A percentile compares a stretch with the other conserved stretches of the same genome.
Conservation (phyloP, 2,797 vertebrate species). For the Numenius phaeopus region DNA sequence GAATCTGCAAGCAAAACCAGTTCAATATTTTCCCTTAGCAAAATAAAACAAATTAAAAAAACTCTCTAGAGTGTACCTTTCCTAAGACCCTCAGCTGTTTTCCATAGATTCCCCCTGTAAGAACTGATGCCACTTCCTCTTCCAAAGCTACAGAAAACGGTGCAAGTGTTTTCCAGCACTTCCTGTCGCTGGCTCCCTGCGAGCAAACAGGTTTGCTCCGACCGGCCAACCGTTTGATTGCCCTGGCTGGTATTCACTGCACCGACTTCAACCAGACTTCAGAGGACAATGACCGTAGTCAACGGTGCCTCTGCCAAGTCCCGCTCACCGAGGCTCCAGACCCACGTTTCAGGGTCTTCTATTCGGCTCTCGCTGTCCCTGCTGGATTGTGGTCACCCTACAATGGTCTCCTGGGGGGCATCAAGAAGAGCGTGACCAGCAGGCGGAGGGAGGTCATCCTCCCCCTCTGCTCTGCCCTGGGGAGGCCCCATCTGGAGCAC, state of each 20-base stretch:
- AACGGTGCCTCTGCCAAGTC: neutral
- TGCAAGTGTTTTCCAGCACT: neutral
- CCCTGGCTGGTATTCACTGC: neutral
- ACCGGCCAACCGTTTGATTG: neutral
- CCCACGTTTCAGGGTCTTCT: accelerated
- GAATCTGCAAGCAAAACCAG: neutral
- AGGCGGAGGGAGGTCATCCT: too few relatives aligned
- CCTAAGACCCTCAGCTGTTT: neutral
- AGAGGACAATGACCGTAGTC: accelerated
- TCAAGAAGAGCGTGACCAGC: too few relatives aligned
- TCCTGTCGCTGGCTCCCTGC: neutral
- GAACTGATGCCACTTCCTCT: neutral
- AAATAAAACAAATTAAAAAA: neutral
- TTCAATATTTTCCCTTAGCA: neutral
- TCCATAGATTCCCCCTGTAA: neutral
- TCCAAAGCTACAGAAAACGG: neutral
- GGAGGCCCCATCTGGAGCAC: too few relatives aligned
- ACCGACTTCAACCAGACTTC: neutral
- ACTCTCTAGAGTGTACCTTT: neutral
- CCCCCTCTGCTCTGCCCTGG: too few relatives aligned
- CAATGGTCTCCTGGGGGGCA: too few relatives aligned
- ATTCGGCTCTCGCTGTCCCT: accelerated
- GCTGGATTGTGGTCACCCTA: neutral
- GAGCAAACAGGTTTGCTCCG: neutral
- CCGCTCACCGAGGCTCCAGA: neutral